Conservation (phyloP, 2,888 invertebrate species). For the Silvanus unidentatus region DNA sequence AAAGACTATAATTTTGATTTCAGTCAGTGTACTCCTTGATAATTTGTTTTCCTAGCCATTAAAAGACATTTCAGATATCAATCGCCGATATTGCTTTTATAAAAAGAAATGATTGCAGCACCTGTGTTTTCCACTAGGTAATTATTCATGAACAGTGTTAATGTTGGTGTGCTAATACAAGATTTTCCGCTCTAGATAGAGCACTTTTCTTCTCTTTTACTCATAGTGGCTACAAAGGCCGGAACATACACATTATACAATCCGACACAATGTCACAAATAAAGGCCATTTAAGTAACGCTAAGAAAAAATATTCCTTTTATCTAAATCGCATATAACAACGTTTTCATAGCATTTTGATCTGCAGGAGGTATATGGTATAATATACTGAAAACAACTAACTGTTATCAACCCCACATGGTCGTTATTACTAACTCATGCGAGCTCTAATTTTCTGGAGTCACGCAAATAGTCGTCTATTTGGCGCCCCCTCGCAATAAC, state of each 20-base stretch:
- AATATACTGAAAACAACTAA: conserved; percentile 2
- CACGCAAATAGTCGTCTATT: conserved; percentile 26
- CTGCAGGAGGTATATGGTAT: conserved; percentile 11
- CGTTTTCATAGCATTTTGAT: conserved; percentile 12
- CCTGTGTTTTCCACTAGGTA: too few relatives aligned
- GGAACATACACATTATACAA: background rate
- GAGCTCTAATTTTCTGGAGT: conserved; percentile 27
- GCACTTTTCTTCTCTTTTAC: too few relatives aligned
- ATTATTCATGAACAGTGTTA: too few relatives aligned
- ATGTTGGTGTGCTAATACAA: too few relatives aligned
- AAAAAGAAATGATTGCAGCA: too few relatives aligned
- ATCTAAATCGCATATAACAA: conserved; percentile 2
- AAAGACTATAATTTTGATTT: too few relatives aligned
- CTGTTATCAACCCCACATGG: conserved; percentile 21
- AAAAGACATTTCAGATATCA: too few relatives aligned
- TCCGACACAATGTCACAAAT: background rate
- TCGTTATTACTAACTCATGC: conserved; percentile 23
- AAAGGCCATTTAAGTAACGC: background rate
- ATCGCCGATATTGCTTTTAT: too few relatives aligned
- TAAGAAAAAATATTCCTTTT: background rate
- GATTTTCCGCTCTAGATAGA: too few relatives aligned
- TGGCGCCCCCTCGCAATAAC: conserved; percentile 21
- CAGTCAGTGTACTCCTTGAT: too few relatives aligned
- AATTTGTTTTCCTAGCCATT: too few relatives aligned
- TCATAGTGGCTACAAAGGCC: too few relatives aligned